Percentiles rank a stretch among this genome's conserved stretches.
Conservation (phyloP, 2,797 vertebrate genomes). For the Sebastes kiyomatsui region DNA sequence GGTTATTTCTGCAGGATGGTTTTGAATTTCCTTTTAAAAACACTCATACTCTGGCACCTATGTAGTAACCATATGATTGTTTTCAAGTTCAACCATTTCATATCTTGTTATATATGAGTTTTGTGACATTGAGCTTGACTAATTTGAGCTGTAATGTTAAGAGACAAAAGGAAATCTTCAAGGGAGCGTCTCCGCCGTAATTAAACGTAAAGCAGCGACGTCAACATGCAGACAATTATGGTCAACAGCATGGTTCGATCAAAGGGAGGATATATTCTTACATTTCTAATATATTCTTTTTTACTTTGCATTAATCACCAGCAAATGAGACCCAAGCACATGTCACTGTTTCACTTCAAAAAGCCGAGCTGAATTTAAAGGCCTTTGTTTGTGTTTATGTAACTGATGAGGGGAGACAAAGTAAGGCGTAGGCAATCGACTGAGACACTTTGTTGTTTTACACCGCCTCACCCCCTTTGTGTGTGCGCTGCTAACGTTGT, state of each 20-base stretch:
- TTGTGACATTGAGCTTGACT: conserved; percentile 74
- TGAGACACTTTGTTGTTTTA: conserved; percentile 78
- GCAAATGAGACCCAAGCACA: conserved; percentile 75
- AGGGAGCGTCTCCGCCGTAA: conserved; percentile 63
- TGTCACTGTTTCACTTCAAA: conserved; percentile 79
- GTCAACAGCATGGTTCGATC: conserved; percentile 73
- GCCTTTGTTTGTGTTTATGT: conserved; percentile 80
- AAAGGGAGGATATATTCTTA: conserved; percentile 66
- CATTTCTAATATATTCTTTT: conserved; percentile 65
- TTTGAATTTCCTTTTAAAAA: conserved; percentile 19
- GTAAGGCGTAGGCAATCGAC: conserved; percentile 78
- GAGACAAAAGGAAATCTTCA: conserved; percentile 73
- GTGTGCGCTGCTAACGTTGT: conserved; percentile 67
- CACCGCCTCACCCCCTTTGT: conserved; percentile 71
- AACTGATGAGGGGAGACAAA: conserved; percentile 78
- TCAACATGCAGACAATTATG: conserved; percentile 72
- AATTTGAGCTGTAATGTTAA: conserved; percentile 67
- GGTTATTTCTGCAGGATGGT: conserved; percentile 1
- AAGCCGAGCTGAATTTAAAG: conserved; percentile 70
- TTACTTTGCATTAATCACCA: conserved; percentile 76
- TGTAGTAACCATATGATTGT: conserved; percentile 33
- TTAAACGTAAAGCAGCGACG: conserved; percentile 76
- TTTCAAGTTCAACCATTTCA: conserved; percentile 54
- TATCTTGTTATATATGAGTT: conserved; percentile 47
- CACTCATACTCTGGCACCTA: neutral